Evolutionary conservation across 2,797 vertebrate genomes (phyloP), one percentile per base, ranked within the genome.

Genomic region (Podarcis siculus): DNA sequence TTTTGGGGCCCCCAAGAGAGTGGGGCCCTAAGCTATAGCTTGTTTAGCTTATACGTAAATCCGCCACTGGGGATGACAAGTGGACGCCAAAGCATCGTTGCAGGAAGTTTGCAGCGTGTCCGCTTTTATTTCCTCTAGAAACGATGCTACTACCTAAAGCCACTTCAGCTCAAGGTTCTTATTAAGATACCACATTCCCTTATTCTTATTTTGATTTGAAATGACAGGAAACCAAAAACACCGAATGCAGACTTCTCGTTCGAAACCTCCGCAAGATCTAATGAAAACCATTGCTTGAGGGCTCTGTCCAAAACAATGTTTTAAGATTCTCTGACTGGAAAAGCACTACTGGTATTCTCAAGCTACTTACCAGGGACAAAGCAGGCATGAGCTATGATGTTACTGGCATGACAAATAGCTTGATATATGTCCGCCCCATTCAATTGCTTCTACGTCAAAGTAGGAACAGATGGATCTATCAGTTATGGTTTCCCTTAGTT

Each of bases 191-290:
- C 84, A 2, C 37, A 15, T 86, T 76, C 77, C 75, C 79, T 82
- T 73, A 45, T 37, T 79, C 76, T 90, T 89, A 76, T 90, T 95
- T 95, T 95, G 88, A 95, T 94, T 95, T 89, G 91, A 55, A 94
- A 91, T 83, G 93, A 96, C 93, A 91, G 92, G 90, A 91, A 93
- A 94, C 86, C 89, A 89, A 88, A 95, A 90, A 58, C 91, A 91
- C 89, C 49, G 83, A 88, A 85, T 0, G 66, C 42, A 82, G 87
- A 82, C 79, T 92, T 93, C 92, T 72, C 55, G n/a, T 76, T 87
- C 35, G 72, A 83, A 76, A 90, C 80, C 88, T 92, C 90, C 6
- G 6, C 5, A 86, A 76, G 87, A 87, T 35, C 85, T 91, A 93
- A 96, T 90, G 91, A 90, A 88, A 94, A 95, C 81, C 92, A 90